Conservation (phyloP, 2,888 invertebrate genomes). For the Caenorhabditis sp. region DNA sequence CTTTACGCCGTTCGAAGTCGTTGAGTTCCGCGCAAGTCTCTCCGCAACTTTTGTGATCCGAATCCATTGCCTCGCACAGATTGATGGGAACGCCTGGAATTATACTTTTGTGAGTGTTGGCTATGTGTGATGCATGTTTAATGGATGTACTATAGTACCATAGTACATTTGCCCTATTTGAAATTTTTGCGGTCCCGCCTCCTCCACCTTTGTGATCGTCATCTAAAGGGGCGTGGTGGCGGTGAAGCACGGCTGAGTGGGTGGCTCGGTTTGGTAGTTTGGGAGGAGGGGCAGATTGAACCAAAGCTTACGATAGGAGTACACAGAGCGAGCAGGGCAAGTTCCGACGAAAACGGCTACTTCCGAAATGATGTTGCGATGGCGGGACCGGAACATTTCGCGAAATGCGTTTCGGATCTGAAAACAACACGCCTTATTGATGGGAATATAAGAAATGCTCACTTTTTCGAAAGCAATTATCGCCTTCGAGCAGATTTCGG, state of each 20-base stretch:
- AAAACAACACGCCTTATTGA: neutral
- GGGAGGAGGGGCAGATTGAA: neutral
- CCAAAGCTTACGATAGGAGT: conserved; percentile 61
- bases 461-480: conserved; percentile 28
- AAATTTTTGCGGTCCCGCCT: too few species aligned
- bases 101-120: too few species aligned
- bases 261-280: too few species aligned
- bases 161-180: too few species aligned
- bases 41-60: conserved; percentile 44
- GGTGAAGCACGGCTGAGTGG: too few species aligned
- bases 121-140: too few species aligned
- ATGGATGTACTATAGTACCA: too few species aligned
- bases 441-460: neutral
- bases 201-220: too few species aligned
- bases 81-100: conserved; percentile 45
- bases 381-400: conserved; percentile 52
- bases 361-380: conserved; percentile 34
- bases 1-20: conserved; percentile 44
- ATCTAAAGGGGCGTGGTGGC: too few species aligned
- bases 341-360: conserved; percentile 50
- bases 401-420: conserved; percentile 57
- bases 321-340: conserved; percentile 57
- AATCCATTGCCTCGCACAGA: conserved; percentile 53
- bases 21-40: conserved; percentile 51
- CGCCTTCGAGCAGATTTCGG: conserved; percentile 8